Base-by-base conservation (phyloP, 2,888 invertebrate genomes). In the Chloroclysta siterata region DNA sequence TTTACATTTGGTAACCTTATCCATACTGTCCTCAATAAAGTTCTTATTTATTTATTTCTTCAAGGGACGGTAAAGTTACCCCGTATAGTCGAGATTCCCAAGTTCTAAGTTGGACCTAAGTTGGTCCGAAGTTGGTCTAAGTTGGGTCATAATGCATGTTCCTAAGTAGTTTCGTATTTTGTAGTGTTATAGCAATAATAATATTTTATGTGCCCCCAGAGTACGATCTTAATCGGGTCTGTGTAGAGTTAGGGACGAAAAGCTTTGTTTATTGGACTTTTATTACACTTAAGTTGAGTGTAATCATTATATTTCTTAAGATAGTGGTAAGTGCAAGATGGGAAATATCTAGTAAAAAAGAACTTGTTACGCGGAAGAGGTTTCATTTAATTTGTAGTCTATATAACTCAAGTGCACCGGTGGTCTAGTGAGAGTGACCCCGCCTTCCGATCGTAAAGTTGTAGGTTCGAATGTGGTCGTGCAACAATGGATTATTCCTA, bases 31-130 rank as follows among this genome's bases (percentile, higher is more conserved):
- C n/a, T n/a, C n/a, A n/a, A n/a, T n/a, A n/a, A n/a, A n/a, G n/a
- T n/a, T n/a, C n/a, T n/a, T n/a, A n/a, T n/a, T n/a, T n/a, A n/a
- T n/a, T n/a, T n/a, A n/a, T n/a, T n/a, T n/a, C n/a, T n/a, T n/a
- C n/a, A n/a, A n/a, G n/a, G n/a, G n/a, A n/a, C n/a, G 55, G 0
- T 5, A 28, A 56, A 56, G 14, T 56, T 51, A 15, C 48, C 28
- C 28, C 57, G 13, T 44, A 53, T 22, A 36, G 39, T 29, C 33
- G 17, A 56, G 52, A 56, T 56, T 52, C 55, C 56, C 41, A 47
- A 55, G 17, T 8, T 46, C 46, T 46, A 46, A 47, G 60, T 64
- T 55, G 52, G 52, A 0, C 33, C 54, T 58, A 53, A 63, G 63
- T 58, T 59, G 39, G 39, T 41, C 28, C 33, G 50, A 47, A 53